Evolutionary conservation across 2,888 invertebrate genomes (phyloP), one percentile per base, ranked within the genome.

Genomic region (Scaptomyza tumidula): DNA sequence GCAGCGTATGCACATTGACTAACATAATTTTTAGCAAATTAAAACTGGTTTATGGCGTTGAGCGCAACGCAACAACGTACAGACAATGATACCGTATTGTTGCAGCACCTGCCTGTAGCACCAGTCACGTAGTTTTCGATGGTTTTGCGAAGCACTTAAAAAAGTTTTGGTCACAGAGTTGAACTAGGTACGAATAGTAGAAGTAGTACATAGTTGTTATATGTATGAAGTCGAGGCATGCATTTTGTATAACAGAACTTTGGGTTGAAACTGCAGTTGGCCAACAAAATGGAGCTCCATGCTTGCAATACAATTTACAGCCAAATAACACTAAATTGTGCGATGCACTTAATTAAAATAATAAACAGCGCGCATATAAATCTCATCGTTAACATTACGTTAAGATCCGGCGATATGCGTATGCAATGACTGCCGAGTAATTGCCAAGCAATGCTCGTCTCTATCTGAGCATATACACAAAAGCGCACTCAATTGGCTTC

Each of bases 361-460:
- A 71, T 70, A 62, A 75, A 59, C 68, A 70, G 57, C 44, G 13
- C 11, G 45, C 46, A 45, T 49, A 83, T 83, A 71, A 88, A 84
- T 84, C 83, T 84, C 48, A 59, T 65, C 71, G 86, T 75, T 88
- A 84, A 84, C 75, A 86, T 71, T 69, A 78, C 84, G 83, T 86
- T 84, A 86, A 84, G 83, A 84, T 84, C 78, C 27, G 29, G 56
- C 69, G 81, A 88, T 88, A 88, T 75, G 61, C 41, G 41, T 7
- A 48, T 41, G 7, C 52, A 58, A 64, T 43, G 65, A 70, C 71
- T 71, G 49, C 79, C 78, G 86, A 80, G 67, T 86, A 84, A 88
- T 84, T 84, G 81, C 57, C 65, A 63, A 55, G 56, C 65, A 57
- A 75, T 68, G 70, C 73, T 66, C 66, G 55, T 70, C 59, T 60